Base-by-base conservation (phyloP, 2,113 vertebrate genomes). In the Notiomystis cincta region DNA sequence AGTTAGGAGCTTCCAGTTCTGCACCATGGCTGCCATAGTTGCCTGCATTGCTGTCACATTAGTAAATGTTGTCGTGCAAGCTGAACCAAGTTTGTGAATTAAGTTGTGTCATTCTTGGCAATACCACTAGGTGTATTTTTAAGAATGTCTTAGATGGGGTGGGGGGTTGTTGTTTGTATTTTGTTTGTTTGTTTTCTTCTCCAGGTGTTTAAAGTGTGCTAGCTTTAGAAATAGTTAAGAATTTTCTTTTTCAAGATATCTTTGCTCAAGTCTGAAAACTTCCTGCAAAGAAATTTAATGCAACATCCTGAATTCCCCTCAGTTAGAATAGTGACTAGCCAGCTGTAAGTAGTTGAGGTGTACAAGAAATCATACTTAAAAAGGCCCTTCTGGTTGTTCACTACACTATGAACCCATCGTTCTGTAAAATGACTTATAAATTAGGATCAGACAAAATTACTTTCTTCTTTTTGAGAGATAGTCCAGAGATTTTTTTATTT, bases 61-160 rank as follows among this genome's bases (percentile, higher is more conserved):
- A 88, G 75, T 69, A 16, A 72, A 37, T 50, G 53, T 31, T 87
- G 76, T 54, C 60, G 10, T 69, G 66, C 73, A 76, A 80, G 70
- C 57, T 64, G 71, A 61, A 51, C 57, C 69, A 56, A 82, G 85
- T 33, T 57, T 82, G 47, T 89, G 50, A 92, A 54, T 50, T 62
- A 67, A 23, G 6, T 62, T 80, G 33, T 70, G 67, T 93, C 80
- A 56, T 95, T 92, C 67, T 93, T 95, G 67, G 80, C 82, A 93
- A 16, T 28, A 23, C 51, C 42, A 73, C 11, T 33, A 61, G 25
- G 19, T 73, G 27, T 60, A 38, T 58, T 90, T 92, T 89, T 61
- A 16, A 81, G 40, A 66, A 14, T 42, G 65, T 25, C 17, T 37
- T 72, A 50, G 25, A 72, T 84, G 33, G 14, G 27, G 53, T 70